A percentile compares a stretch with the other conserved stretches of the same genome.
Evolutionary conservation across 2,797 vertebrate species (phyloP).

Genomic region (Esox lucius): DNA sequence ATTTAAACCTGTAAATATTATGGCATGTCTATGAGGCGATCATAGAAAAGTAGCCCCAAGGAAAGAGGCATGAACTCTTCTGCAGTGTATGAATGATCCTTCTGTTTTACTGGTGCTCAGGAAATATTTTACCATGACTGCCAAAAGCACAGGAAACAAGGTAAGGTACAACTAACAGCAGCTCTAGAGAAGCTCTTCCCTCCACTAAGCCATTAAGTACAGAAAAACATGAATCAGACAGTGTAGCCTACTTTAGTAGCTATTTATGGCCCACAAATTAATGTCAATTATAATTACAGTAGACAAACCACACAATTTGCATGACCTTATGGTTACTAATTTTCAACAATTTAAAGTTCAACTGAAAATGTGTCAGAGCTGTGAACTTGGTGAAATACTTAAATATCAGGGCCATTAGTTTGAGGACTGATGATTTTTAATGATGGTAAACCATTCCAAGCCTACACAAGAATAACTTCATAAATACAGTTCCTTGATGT

Average conservation of each 20-base stretch:
- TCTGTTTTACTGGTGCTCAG: conserved; percentile 21
- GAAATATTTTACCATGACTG: conserved; percentile 2
- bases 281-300: not conserved
- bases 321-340: not conserved
- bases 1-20: conserved; percentile 53
- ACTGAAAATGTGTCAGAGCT: not conserved
- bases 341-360: not conserved
- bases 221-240: not conserved
- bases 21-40: conserved; percentile 42
- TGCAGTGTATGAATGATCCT: conserved; percentile 14
- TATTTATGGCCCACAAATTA: not conserved
- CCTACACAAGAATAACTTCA: conserved; percentile 9
- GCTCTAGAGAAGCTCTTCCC: not conserved
- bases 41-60: conserved; percentile 32
- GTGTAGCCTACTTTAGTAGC: not conserved
- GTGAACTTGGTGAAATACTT: not conserved
- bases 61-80: conserved; percentile 13
- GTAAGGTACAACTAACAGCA: not conserved
- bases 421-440: not conserved
- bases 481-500: conserved; percentile 23
- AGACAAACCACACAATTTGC: not conserved
- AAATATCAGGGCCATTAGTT: not conserved
- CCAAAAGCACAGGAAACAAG: not conserved
- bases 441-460: not conserved
- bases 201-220: not conserved